Percentiles rank a stretch among this genome's conserved stretches.
These are phyloP conservation scores for Cheracebus regulus DNA, from an alignment of 2,797 vertebrate species.

Conservation along the genomic window DNA sequence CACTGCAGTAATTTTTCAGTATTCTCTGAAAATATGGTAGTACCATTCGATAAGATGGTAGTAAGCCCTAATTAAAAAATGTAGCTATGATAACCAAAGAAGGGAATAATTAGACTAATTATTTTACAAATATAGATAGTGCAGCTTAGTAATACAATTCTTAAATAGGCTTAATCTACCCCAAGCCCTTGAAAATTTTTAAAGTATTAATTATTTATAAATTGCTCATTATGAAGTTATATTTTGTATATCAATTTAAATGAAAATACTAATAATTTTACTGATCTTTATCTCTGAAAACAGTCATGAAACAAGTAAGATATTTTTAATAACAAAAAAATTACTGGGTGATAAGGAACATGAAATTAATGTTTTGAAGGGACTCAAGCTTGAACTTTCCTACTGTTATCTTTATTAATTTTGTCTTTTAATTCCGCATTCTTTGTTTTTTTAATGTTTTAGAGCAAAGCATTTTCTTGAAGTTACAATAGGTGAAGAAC, in stretches of 20 bases:
- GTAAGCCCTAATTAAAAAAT: background rate
- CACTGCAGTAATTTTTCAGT: slow-evolving; percentile 5
- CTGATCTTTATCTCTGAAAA: slow-evolving; percentile 30
- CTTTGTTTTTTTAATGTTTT: slow-evolving; percentile 45
- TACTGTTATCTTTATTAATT: slow-evolving; percentile 27
- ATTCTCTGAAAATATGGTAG: background rate
- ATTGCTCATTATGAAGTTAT: background rate
- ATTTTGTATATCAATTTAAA: background rate
- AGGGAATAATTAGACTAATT: background rate
- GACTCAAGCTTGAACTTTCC: slow-evolving; percentile 37
- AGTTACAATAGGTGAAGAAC: slow-evolving; percentile 36
- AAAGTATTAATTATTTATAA: slow-evolving; percentile 22
- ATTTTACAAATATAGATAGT: slow-evolving; percentile 35
- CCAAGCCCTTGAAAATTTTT: background rate
- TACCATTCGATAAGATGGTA: background rate
- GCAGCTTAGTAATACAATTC: background rate
- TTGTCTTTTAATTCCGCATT: slow-evolving; percentile 54
- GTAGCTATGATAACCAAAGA: background rate
- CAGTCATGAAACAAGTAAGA: slow-evolving; percentile 19
- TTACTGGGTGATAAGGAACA: slow-evolving; percentile 65
- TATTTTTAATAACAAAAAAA: slow-evolving; percentile 45
- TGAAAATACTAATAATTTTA: slow-evolving; percentile 38
- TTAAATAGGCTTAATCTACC: background rate
- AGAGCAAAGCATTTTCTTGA: slow-evolving; percentile 71
- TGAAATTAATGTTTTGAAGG: slow-evolving; percentile 74